phyloP scores from a whole-genome alignment of 1,140 invertebrate species.

The Teleogryllus occipitalis region DNA sequence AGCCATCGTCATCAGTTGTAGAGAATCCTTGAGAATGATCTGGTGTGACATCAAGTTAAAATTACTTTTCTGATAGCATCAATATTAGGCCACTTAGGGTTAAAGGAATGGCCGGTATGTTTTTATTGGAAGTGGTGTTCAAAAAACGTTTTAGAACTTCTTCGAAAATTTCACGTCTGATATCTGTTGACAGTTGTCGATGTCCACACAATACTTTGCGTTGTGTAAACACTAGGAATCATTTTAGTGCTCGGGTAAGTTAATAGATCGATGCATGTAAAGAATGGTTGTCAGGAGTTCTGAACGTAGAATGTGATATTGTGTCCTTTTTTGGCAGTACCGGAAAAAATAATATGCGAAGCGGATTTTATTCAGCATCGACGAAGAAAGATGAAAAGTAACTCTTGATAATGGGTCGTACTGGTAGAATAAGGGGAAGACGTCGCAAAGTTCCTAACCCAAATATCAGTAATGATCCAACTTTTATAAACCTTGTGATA shows the following conservation, averaged over 20 bases:
- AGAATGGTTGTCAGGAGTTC: neutral
- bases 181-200: neutral
- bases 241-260: neutral
- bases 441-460: neutral
- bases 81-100: no score
- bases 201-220: neutral
- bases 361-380: no score
- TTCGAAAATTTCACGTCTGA: neutral
- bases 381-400: neutral
- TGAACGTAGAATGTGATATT: neutral
- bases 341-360: no score
- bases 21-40: no score
- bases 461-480: neutral
- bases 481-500: conserved; percentile 22
- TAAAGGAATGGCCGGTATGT: neutral
- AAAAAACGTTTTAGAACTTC: neutral
- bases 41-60: no score
- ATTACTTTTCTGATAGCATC: no score
- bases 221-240: neutral
- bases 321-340: neutral
- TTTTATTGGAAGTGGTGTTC: neutral
- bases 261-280: neutral
- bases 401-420: neutral
- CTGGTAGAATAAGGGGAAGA: neutral
- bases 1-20: no score